phyloP scores from a whole-genome alignment of 1,140 invertebrate genomes.

The Bombus polaris region DNA sequence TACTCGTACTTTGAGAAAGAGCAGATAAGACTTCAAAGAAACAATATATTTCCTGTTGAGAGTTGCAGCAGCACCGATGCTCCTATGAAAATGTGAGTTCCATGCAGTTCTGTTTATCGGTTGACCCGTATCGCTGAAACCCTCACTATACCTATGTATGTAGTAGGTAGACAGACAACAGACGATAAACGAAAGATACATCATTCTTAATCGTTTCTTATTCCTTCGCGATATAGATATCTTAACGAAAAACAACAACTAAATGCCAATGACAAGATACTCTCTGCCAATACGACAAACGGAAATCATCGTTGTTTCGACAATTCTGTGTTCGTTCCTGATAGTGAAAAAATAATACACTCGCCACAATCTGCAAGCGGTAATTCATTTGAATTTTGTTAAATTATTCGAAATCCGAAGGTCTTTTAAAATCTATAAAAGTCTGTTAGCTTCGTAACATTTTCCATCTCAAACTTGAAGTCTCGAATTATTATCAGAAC shows the following conservation, averaged over 20 bases:
- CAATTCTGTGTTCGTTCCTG: conserved; percentile 74
- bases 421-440: background rate
- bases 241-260: conserved; percentile 40
- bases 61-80: conserved; percentile 35
- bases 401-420: background rate
- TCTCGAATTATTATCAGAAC: no score
- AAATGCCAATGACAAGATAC: conserved; percentile 55
- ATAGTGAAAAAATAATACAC: conserved; percentile 32
- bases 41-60: conserved; percentile 81
- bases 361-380: background rate
- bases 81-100: conserved; percentile 69
- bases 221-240: conserved; percentile 13
- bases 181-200: background rate
- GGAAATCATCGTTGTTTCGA: conserved; percentile 63
- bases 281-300: conserved; percentile 46
- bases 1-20: conserved; percentile 94
- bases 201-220: background rate
- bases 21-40: conserved; percentile 88
- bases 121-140: background rate
- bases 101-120: background rate
- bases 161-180: no score
- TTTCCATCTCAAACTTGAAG: no score
- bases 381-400: background rate
- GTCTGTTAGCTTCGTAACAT: background rate
- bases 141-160: background rate